Evolutionary conservation across 2,888 invertebrate genomes (phyloP), one percentile per base, ranked within the genome.

Genomic region (Caenorhabditis panamensis): DNA sequence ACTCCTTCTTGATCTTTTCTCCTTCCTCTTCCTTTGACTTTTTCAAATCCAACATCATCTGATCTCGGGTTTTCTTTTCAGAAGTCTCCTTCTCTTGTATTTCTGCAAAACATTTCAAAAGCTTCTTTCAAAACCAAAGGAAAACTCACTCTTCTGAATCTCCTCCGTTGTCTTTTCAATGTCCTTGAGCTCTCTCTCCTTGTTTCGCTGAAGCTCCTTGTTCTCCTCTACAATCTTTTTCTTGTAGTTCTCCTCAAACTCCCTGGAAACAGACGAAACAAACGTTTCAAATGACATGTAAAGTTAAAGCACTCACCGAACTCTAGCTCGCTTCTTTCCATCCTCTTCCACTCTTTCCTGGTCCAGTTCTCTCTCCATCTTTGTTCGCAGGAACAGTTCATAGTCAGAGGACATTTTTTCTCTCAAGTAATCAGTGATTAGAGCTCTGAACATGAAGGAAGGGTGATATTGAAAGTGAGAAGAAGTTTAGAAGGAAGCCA

Each of bases 161-260:
- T 61, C 72, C 8, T 54, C 67, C 6, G 56, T 53, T 20, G 22
- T 58, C 47, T 31, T 56, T 9, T n/a, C 20, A 44, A 58, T 68
- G 6, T 22, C 22, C 16, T 68, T 22, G 4, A 37, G 1, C n/a
- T 53, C 54, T 20, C 49, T 22, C 18, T 47, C 9, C 13, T 58
- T 28, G 11, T 58, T 47, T 13, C 31, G 6, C 24, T 58, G 44
- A 8, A 28, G 1, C 4, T 9, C 31, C 3, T 8, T 31, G 0
- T n/a, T 63, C 28, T 53, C 66, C n/a, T 26, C 20, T 18, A 16
- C 26, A 1, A 24, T 22, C 47, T 18, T 47, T 6, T 26, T 63
- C 63, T 8, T 26, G 22, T 0, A 22, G 4, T 58, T 47, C 28
- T 53, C 51, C 28, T 24, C 63, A 49, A 20, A 53, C 3, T 56